These are phyloP conservation scores for Beris morrisii DNA, from an alignment of 2,888 invertebrate genomes.

Conservation along the genomic window DNA sequence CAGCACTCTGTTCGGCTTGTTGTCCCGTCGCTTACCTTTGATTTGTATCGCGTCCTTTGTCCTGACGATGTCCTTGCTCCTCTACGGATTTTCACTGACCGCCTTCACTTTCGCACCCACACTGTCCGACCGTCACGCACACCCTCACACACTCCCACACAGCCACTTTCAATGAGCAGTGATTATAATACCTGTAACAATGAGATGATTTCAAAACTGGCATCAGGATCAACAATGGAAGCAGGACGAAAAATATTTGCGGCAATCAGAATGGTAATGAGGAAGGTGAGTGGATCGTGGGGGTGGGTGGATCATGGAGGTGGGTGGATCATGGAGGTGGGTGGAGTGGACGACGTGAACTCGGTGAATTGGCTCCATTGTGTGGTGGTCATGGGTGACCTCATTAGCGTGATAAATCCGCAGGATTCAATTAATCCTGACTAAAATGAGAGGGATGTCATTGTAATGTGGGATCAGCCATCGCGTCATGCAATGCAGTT, in stretches of 20 bases:
- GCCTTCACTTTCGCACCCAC: neutral
- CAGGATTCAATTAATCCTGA: too few species aligned
- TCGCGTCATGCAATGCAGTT: too few species aligned
- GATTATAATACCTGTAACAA: constrained; percentile 11
- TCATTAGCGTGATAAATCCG: too few species aligned
- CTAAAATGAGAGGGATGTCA: too few species aligned
- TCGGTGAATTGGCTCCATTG: too few species aligned
- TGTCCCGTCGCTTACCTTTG: neutral
- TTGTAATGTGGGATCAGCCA: too few species aligned
- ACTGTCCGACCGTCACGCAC: neutral
- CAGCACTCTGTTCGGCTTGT: too few species aligned
- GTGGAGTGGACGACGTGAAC: too few species aligned
- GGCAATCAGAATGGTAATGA: neutral
- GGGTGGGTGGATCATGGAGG: neutral
- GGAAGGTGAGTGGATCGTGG: neutral
- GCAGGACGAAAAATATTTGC: too few species aligned
- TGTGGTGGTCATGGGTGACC: too few species aligned
- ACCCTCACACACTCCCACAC: neutral
- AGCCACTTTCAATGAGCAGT: neutral
- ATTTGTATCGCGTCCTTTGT: neutral
- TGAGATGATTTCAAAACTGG: neutral
- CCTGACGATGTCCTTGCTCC: too few species aligned
- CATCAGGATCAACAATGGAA: too few species aligned
- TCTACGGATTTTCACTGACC: neutral
- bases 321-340: neutral